Base-by-base conservation (phyloP, 2,113 vertebrate species). In the Centrocercus urophasianus region DNA sequence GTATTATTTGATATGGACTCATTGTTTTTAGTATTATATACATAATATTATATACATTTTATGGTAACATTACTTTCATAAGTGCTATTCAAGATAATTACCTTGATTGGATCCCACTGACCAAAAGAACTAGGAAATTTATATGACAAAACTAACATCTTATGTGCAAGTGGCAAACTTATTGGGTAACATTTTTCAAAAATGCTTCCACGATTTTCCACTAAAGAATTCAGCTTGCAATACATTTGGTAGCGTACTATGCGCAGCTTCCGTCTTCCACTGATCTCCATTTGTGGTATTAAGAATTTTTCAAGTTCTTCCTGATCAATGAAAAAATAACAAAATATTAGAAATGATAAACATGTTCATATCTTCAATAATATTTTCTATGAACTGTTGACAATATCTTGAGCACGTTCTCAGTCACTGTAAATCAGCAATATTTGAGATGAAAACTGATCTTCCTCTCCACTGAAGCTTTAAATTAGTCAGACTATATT, bases 81-180 rank as follows among this genome's bases (percentile, higher is more conserved):
- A 52, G 32, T 83, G 25, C 34, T 52, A 22, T 81, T 77, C 61
- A 64, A 93, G 20, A 83, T 82, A 63, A 71, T 96, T 97, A 99
- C 99, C 98, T 98, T 98, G 74, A 99, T 59, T 50, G 98, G 99
- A 95, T 99, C 99, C 98, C 98, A 98, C 76, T 97, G 98, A 40
- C 99, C 98, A 59, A 99, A 99, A 50, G 97, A 93, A 87, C 99
- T 99, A 89, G 96, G 95, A 59, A 97, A 95, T 96, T 99, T 99
- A 70, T 99, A 99, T 38, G 98, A 98, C 40, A 91, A 97, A 75
- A 36, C 11, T 12, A 99, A 91, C 96, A 99, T 98, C 93, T 98
- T 99, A 21, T 97, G 95, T 64, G 99, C 98, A 83, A 98, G 96
- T 32, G 64, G 85, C 74, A 92, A 82, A 76, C 97, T 93, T 91